Evolutionary conservation across 1,140 invertebrate species (phyloP).

Genomic region (Aethina tumida): DNA sequence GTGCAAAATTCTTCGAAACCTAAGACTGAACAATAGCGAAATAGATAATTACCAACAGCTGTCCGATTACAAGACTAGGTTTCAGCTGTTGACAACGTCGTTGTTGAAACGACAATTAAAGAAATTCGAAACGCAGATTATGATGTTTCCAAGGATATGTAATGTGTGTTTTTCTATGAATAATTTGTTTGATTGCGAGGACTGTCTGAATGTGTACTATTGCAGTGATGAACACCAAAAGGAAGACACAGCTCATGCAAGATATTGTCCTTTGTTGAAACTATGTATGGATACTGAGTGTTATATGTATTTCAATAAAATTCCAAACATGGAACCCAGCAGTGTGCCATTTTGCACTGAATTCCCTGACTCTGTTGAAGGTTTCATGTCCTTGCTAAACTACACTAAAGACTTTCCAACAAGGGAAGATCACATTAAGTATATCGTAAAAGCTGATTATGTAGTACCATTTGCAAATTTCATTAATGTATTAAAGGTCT

Average conservation of each 20-base stretch:
- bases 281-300: slow-evolving; percentile 19
- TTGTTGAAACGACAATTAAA: slow-evolving; percentile 15
- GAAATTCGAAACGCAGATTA: slow-evolving; percentile 24
- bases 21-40: slow-evolving; percentile 7
- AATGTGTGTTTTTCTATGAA: slow-evolving; percentile 22
- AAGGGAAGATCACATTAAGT: slow-evolving; percentile 5
- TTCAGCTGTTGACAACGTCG: slow-evolving; percentile 9
- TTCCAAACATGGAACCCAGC: too few relatives aligned
- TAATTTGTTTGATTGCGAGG: slow-evolving; percentile 19
- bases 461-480: slow-evolving; percentile 23
- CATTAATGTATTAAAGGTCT: slow-evolving; percentile 23
- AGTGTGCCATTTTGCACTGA: background rate
- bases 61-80: slow-evolving; percentile 11
- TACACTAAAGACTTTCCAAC: slow-evolving; percentile 3
- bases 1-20: slow-evolving; percentile 43
- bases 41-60: slow-evolving; percentile 13
- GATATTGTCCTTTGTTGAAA: slow-evolving; percentile 24
- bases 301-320: slow-evolving; percentile 9
- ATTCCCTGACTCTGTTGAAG: background rate
- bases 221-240: slow-evolving; percentile 26
- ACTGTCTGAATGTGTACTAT: slow-evolving; percentile 28
- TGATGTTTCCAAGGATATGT: slow-evolving; percentile 32
- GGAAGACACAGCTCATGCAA: slow-evolving; percentile 19
- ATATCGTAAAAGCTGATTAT: slow-evolving; percentile 11
- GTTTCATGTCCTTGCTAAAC: background rate